These are phyloP conservation scores for Rallus crepitans DNA, from an alignment of 2,797 vertebrate genomes.

Conservation along the genomic window DNA sequence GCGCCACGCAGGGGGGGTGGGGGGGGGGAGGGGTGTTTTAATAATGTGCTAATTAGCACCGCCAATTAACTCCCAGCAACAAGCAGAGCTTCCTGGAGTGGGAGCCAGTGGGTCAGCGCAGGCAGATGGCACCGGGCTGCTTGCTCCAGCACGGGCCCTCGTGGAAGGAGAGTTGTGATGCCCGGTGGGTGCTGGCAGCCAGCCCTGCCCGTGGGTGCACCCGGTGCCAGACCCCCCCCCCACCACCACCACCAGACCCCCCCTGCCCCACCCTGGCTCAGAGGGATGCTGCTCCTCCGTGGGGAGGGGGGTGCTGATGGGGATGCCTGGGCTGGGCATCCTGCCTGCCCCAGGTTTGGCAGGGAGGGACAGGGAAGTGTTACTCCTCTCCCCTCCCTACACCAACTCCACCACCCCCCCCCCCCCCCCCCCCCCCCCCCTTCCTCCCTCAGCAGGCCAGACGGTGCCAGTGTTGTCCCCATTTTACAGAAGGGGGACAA, in stretches of 20 bases:
- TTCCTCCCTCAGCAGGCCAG: not conserved
- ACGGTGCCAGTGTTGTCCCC: not conserved
- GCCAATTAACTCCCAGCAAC: conserved; percentile 48
- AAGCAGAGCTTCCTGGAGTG: not conserved
- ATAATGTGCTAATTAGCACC: conserved; percentile 54
- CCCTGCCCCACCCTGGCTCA: accelerated
- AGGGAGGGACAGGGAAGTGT: accelerated
- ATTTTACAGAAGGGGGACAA: not conserved
- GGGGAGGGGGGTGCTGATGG: not conserved
- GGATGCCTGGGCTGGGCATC: not conserved
- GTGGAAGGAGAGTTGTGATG: not conserved
- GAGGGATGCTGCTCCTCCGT: not conserved
- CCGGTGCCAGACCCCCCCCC: accelerated
- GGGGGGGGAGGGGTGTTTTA: conserved; percentile 5
- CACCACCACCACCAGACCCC: too few species aligned
- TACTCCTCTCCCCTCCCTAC: too few species aligned
- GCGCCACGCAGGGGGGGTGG: not conserved
- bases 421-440: too few species aligned
- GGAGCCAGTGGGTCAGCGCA: conserved; percentile 34
- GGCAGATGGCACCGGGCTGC: conserved; percentile 54
- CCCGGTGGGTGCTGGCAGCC: not conserved
- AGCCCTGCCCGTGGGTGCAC: not conserved
- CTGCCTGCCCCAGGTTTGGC: too few species aligned
- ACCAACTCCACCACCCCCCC: too few species aligned
- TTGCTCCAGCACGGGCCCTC: not conserved